A percentile compares a stretch with the other conserved stretches of the same genome.
phyloP scores from a whole-genome alignment of 2,888 invertebrate genomes.

The Hypercompe scribonia region DNA sequence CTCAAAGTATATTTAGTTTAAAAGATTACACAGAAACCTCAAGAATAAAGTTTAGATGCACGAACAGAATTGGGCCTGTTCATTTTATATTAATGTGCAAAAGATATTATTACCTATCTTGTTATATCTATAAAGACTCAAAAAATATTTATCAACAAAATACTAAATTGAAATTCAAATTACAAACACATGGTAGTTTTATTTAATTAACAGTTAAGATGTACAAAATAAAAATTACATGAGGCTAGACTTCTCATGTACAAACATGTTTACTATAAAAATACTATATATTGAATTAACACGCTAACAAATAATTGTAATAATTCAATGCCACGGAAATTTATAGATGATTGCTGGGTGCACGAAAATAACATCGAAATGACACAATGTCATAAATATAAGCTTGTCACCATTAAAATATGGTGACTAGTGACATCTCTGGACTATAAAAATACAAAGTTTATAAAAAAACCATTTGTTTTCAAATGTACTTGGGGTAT shows the following conservation, averaged over 20 bases:
- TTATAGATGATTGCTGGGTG: constrained; percentile 5
- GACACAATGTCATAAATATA: background rate
- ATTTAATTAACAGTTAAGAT: too few species aligned
- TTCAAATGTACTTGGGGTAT: background rate
- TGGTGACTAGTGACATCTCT: background rate
- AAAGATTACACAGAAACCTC: too few species aligned
- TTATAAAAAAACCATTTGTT: background rate
- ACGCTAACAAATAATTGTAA: constrained; percentile 17
- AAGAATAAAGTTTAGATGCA: too few species aligned
- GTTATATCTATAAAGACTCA: too few species aligned
- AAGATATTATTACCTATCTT: too few species aligned
- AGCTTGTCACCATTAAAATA: background rate
- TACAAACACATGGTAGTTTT: too few species aligned
- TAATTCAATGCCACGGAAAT: constrained; percentile 17
- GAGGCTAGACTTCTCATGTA: background rate
- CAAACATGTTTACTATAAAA: constrained; percentile 3
- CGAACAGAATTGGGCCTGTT: too few species aligned
- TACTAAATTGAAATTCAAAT: too few species aligned
- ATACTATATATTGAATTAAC: constrained; percentile 2
- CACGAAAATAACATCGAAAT: constrained; percentile 12
- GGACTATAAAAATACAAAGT: background rate
- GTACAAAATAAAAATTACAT: background rate
- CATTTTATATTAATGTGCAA: too few species aligned
- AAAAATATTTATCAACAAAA: too few species aligned
- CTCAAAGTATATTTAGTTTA: too few species aligned